phyloP scores from a whole-genome alignment of 92 coral and sea anemone genomes.

The Pocillopora grandis region DNA sequence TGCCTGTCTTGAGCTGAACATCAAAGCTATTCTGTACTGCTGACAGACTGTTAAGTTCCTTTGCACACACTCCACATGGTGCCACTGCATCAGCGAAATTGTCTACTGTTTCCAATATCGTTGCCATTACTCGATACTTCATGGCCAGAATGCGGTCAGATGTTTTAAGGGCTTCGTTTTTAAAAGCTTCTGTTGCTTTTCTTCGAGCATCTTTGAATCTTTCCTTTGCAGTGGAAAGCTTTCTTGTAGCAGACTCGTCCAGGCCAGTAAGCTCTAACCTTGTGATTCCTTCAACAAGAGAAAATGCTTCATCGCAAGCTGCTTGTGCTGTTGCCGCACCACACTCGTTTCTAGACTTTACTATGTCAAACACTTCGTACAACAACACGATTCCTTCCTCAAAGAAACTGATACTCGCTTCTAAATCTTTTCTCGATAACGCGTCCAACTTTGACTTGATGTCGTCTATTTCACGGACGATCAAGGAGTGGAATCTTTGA shows the following conservation, averaged over 20 bases:
- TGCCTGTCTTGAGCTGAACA: not conserved
- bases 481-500: not conserved
- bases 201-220: too few species aligned
- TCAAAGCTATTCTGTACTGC: slow-evolving; percentile 2
- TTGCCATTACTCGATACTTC: not conserved
- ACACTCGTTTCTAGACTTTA: too few species aligned
- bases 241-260: not conserved
- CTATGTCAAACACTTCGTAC: not conserved
- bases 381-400: too few species aligned
- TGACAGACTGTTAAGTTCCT: not conserved
- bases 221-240: not conserved
- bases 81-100: too few species aligned
- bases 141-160: not conserved
- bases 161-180: not conserved
- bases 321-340: too few species aligned
- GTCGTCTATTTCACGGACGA: not conserved
- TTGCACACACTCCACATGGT: not conserved
- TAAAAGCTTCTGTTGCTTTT: too few species aligned
- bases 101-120: not conserved
- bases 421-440: too few species aligned
- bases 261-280: not conserved
- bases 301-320: too few species aligned
- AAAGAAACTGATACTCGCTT: too few species aligned
- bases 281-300: not conserved
- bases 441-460: too few species aligned